Evolutionary conservation across 2,113 vertebrate genomes (phyloP), one percentile per base, ranked within the genome.

Genomic region (Corydoras sp.): DNA sequence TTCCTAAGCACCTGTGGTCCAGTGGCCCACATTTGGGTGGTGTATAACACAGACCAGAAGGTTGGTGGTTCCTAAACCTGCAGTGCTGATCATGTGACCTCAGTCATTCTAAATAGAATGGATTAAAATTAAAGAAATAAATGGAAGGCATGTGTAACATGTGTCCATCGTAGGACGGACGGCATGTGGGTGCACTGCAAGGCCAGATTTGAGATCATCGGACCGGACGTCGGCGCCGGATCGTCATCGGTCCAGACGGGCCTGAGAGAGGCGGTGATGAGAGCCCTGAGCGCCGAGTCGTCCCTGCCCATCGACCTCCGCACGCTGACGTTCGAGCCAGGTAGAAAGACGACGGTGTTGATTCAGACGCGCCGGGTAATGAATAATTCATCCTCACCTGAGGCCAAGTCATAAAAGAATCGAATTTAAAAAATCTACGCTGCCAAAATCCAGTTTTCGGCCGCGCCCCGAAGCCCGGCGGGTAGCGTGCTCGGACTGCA

Each of bases 231-330:
- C 12, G 74, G 80, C 31, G 24, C 72, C 61, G 82, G 79, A n/a
- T 50, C 68, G 32, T 74, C 76, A 12, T 69, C 85, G 2, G 79
- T 83, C n/a, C 77, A 77, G 5, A 65, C 77, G 10, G 84, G 83
- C 15, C 89, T 98, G 71, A 89, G 87, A 81, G 90, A 90, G 2
- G 80, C 91, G 72, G 89, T 96, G 83, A 87, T 84, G 72, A 90
- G 78, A 51, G 89, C 89, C 0, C 71, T 97, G 15, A 85, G 83
- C 0, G 90, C 94, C 79, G 92, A 95, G 11, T 86, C 84, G 0
- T 90, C 93, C 13, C 80, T 93, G 69, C 88, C 89, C 0, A 68
- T 95, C 73, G 90, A 94, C 72, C 80, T 93, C 67, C 85, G 85
- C 51, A 92, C 91, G 0, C 84, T 96, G 2, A 88, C 77, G 87